Conservation (phyloP, 2,888 invertebrate species). For the Drosophila setosimentum region DNA sequence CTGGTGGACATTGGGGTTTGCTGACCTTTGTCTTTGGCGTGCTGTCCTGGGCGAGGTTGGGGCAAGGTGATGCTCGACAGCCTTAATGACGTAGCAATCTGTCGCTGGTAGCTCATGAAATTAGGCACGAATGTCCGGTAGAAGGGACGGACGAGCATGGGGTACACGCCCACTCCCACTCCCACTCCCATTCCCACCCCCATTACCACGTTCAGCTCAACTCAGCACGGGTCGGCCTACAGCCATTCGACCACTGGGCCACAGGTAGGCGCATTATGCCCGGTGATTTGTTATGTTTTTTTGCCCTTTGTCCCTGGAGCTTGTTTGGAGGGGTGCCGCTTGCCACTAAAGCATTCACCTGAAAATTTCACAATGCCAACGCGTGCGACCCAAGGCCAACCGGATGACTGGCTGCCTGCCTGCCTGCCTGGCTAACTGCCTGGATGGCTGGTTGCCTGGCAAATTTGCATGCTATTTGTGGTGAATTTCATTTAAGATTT, state of each 20-base stretch:
- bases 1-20: slow-evolving; percentile 21
- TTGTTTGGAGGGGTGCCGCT: slow-evolving; percentile 44
- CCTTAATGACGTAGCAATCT: slow-evolving; percentile 74
- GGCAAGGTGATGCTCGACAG: slow-evolving; percentile 16
- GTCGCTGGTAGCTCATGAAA: slow-evolving; percentile 74
- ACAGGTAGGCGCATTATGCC: slow-evolving; percentile 67
- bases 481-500: slow-evolving; percentile 75
- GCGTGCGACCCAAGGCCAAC: slow-evolving; percentile 52
- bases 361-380: slow-evolving; percentile 67
- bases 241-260: slow-evolving; percentile 32
- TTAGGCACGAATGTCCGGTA: slow-evolving; percentile 72
- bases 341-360: slow-evolving; percentile 66
- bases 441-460: slow-evolving; percentile 34
- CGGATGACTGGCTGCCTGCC: slow-evolving; percentile 36
- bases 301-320: slow-evolving; percentile 26
- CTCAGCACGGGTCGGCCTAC: slow-evolving; percentile 1
- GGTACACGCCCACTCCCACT: slow-evolving; percentile 15
- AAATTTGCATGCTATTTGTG: slow-evolving; percentile 75
- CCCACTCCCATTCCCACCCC: slow-evolving; percentile 1
- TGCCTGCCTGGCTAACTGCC: slow-evolving; percentile 8
- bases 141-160: background rate
- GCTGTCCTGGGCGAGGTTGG: background rate
- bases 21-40: slow-evolving; percentile 31
- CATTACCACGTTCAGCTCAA: background rate
- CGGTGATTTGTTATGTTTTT: slow-evolving; percentile 72